phyloP scores from a whole-genome alignment of 2,113 vertebrate species.

The Xerus inauris region DNA sequence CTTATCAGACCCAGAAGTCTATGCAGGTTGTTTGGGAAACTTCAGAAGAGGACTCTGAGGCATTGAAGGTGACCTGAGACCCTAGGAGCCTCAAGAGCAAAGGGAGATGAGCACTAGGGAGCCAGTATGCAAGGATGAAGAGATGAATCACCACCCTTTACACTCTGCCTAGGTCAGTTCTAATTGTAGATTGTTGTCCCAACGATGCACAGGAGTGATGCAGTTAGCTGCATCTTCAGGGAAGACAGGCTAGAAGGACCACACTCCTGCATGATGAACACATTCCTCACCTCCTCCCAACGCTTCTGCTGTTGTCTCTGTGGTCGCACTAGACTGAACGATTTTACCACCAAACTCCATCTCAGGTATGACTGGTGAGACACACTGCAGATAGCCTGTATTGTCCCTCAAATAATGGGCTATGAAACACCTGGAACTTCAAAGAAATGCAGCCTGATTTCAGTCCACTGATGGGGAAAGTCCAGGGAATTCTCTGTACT shows the following conservation, averaged over 20 bases:
- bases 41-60: not conserved
- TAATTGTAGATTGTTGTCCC: not conserved
- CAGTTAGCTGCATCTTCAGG: not conserved
- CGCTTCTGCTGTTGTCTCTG: not conserved
- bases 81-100: too few relatives aligned
- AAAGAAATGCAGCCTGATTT: not conserved
- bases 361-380: not conserved
- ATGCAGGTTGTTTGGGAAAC: not conserved
- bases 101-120: not conserved
- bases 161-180: not conserved
- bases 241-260: not conserved
- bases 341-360: not conserved
- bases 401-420: not conserved
- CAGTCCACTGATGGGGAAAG: not conserved
- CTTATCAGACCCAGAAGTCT: not conserved
- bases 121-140: accelerated
- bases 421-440: not conserved
- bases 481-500: too few relatives aligned
- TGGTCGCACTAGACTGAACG: not conserved
- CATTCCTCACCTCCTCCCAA: not conserved
- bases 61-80: not conserved
- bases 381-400: not conserved
- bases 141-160: not conserved
- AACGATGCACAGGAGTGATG: not conserved
- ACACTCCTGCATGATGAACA: not conserved